Conservation (phyloP, 2,113 vertebrate genomes). For the Recurvirostra avosetta region DNA sequence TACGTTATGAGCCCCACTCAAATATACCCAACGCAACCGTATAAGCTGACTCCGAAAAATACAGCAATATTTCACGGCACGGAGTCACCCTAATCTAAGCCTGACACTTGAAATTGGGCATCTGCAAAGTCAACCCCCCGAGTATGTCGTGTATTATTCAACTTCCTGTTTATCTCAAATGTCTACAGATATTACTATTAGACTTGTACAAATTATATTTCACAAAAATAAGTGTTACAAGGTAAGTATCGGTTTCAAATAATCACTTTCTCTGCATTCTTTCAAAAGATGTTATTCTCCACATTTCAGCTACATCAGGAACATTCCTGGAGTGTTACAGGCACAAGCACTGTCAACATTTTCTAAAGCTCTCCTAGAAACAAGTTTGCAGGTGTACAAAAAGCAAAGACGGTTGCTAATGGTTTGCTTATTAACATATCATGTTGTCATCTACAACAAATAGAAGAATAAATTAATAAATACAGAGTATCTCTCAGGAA, state of each 20-base stretch:
- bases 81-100: background rate
- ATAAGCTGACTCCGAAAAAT: background rate
- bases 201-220: background rate
- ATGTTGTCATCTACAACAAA: background rate
- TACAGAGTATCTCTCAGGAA: background rate
- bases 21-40: fast-evolving
- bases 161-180: background rate
- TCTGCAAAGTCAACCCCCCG: background rate
- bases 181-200: background rate
- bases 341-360: background rate
- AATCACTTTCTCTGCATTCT: background rate
- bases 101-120: background rate
- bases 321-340: background rate
- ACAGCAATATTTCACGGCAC: background rate
- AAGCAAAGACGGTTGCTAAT: background rate
- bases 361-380: background rate
- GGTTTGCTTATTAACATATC: background rate
- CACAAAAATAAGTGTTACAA: background rate
- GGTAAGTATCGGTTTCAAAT: background rate
- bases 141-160: background rate
- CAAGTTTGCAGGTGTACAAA: background rate
- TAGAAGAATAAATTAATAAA: background rate
- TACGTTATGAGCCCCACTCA: background rate
- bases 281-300: background rate
- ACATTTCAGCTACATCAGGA: background rate